Conservation (phyloP, 2,888 invertebrate genomes). For the Lasioglossum malachurum region DNA sequence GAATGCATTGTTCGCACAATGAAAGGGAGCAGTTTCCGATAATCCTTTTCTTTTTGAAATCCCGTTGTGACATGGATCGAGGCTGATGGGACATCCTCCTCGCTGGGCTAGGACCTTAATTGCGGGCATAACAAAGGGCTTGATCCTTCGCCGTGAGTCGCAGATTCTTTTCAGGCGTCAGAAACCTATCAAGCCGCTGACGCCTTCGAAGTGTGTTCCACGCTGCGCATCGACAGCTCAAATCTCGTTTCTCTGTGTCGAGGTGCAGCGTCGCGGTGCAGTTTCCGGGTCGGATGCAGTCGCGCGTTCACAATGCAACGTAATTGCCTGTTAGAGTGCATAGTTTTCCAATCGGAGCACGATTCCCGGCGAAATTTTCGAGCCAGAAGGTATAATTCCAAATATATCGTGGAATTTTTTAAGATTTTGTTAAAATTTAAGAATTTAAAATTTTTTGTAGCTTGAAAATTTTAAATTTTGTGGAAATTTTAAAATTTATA, state of each 20-base stretch:
- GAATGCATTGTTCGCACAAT: slow-evolving; percentile 1
- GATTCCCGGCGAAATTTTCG: neutral
- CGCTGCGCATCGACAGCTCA: slow-evolving; percentile 63
- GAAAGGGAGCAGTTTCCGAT: slow-evolving; percentile 30
- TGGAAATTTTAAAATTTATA: too few species aligned
- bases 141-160: slow-evolving; percentile 73
- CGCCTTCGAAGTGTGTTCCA: slow-evolving; percentile 60
- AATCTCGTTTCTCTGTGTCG: slow-evolving; percentile 45
- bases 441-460: too few species aligned
- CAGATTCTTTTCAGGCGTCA: slow-evolving; percentile 75
- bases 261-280: slow-evolving; percentile 7
- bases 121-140: slow-evolving; percentile 65
- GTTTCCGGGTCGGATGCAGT: slow-evolving; percentile 56
- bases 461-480: too few species aligned
- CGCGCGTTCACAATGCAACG: slow-evolving; percentile 40
- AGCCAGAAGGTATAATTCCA: too few species aligned
- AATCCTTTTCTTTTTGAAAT: slow-evolving; percentile 9
- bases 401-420: too few species aligned
- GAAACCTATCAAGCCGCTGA: slow-evolving; percentile 58
- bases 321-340: slow-evolving; percentile 39
- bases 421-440: too few species aligned
- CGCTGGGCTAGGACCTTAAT: slow-evolving; percentile 57
- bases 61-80: slow-evolving; percentile 19
- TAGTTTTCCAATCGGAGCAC: slow-evolving; percentile 30
- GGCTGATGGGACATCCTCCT: slow-evolving; percentile 38